Evolutionary conservation across 2,113 vertebrate genomes (phyloP), one percentile per base, ranked within the genome.

Genomic region (Chamaetylas fuelleborni): DNA sequence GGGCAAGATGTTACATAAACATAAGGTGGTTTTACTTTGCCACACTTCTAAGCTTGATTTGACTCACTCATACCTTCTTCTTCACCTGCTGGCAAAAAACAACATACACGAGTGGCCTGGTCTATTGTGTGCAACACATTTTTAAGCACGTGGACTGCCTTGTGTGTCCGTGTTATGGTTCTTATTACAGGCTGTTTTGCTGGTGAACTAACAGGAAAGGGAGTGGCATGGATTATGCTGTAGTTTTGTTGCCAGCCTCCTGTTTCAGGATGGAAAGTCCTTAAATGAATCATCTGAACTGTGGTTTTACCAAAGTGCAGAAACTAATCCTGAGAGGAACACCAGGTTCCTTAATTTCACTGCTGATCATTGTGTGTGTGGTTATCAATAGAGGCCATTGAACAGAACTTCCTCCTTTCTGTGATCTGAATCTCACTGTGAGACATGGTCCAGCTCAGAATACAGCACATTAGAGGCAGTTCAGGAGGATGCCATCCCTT

Each of bases 101-200:
- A 73, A 11, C 19, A 9, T 7, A 56, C 8, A 3, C 0, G 1
- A 33, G 8, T 36, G 34, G 17, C n/a, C 73, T 85, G 29, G 12
- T 64, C 14, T 19, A 7, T 25, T 33, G 14, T 45, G 36, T 45
- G 38, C 33, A 76, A 43, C 43, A 64, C 48, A 19, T 6, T 60
- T 80, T 62, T 38, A 89, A 66, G 61, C 23, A 61, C 40, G 31
- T 29, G 2, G 3, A 12, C 14, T n/a, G 71, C 36, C 15, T 24
- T 31, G 8, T 67, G 26, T 58, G 28, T 40, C 29, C 3, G 0
- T 66, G 29, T 10, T 62, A 9, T 83, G 42, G 38, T 76, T 66
- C 62, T 22, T 56, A 66, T 43, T 48, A 20, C 9, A 50, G 16
- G 10, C 25, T 60, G 14, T 25, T 86, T 83, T 53, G n/a, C 20